Evolutionary conservation across 2,888 invertebrate genomes (phyloP).

Genomic region (Cryptops parisi): DNA sequence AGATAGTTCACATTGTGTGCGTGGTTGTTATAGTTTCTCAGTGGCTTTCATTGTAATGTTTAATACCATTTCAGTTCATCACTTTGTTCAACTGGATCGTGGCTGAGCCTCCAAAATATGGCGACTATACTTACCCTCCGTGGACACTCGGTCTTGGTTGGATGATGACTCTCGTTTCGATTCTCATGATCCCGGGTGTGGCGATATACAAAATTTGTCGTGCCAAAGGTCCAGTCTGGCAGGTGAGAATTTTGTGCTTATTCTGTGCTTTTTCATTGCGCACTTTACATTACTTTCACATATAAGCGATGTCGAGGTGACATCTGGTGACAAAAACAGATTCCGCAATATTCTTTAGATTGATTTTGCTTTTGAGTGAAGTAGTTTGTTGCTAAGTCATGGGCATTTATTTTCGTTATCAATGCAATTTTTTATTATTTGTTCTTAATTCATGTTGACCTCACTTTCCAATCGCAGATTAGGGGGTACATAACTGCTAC

Average conservation of each 20-base stretch:
- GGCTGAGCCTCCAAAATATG: conserved; percentile 48
- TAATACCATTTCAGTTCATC: conserved; percentile 55
- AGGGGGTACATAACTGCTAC: too few relatives aligned
- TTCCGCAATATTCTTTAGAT: too few relatives aligned
- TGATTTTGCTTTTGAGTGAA: too few relatives aligned
- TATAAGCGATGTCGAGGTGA: too few relatives aligned
- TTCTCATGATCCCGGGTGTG: conserved; percentile 51
- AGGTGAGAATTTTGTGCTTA: conserved; percentile 10
- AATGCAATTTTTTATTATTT: too few relatives aligned
- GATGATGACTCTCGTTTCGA: conserved; percentile 52
- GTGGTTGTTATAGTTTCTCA: background rate
- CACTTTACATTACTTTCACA: too few relatives aligned
- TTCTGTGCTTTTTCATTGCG: too few relatives aligned
- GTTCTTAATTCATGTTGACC: too few relatives aligned
- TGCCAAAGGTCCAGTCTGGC: conserved; percentile 10
- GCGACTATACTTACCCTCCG: conserved; percentile 48
- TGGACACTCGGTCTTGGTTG: conserved; percentile 58
- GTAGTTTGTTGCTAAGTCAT: too few relatives aligned
- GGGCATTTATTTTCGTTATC: too few relatives aligned
- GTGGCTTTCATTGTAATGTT: background rate
- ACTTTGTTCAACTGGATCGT: conserved; percentile 55
- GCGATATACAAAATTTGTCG: conserved; percentile 36
- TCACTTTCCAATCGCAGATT: too few relatives aligned
- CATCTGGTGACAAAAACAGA: too few relatives aligned
- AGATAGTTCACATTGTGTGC: background rate